A percentile compares a stretch with the other conserved stretches of the same genome.
Evolutionary conservation across 2,113 vertebrate genomes (phyloP).

Genomic region (Acrocephalus kingi): DNA sequence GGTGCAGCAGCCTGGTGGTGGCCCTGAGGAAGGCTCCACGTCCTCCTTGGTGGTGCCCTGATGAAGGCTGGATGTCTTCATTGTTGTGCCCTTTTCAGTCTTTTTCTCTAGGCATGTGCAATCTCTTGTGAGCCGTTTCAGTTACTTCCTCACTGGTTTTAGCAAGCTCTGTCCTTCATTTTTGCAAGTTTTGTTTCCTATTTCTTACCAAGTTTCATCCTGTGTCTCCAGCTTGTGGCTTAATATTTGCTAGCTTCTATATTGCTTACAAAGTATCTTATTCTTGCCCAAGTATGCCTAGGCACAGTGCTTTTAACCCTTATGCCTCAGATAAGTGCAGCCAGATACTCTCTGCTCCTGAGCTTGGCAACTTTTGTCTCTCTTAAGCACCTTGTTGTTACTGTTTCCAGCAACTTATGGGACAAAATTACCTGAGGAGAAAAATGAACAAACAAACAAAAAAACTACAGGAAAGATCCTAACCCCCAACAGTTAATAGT

Average conservation of each 20-base stretch:
- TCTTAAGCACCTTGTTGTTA: too few relatives aligned
- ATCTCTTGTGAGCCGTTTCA: neutral
- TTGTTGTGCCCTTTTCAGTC: neutral
- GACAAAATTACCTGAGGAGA: neutral
- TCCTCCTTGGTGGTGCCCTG: too few relatives aligned
- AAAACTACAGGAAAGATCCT: neutral
- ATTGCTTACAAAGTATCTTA: neutral
- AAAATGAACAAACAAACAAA: neutral
- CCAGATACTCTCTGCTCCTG: neutral
- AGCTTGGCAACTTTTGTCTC: neutral
- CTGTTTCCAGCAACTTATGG: neutral
- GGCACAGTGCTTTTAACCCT: neutral
- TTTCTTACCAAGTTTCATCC: neutral
- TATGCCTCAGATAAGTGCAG: neutral
- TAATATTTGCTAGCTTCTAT: neutral
- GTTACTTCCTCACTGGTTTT: neutral
- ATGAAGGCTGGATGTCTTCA: too few relatives aligned
- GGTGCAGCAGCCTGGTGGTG: too few relatives aligned
- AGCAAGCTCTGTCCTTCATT: neutral
- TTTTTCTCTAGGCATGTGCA: neutral
- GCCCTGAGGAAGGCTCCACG: too few relatives aligned
- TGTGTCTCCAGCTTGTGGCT: neutral
- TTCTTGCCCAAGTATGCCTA: neutral
- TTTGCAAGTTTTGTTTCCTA: neutral
- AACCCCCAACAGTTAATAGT: neutral